Evolutionary conservation across 1,140 invertebrate genomes (phyloP).

Genomic region (Sycophila sp.): DNA sequence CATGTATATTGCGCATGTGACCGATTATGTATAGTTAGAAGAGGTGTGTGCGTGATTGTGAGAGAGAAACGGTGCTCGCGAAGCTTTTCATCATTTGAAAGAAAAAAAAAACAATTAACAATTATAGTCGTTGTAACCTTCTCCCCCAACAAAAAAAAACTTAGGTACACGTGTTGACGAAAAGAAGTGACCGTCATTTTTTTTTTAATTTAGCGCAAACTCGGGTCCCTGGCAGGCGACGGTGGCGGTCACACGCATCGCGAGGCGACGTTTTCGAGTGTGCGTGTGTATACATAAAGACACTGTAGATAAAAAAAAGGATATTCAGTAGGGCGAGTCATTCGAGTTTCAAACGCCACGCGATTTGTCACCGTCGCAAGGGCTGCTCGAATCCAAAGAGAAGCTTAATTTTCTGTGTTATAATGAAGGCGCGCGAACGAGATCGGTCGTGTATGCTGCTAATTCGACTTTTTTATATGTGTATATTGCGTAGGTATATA

Average conservation of each 20-base stretch:
- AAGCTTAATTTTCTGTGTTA: slow-evolving; percentile 25
- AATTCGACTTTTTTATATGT: slow-evolving; percentile 20
- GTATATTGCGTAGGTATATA: neutral
- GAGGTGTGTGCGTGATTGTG: neutral
- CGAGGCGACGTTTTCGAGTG: slow-evolving; percentile 15
- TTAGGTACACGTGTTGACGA: too few relatives aligned
- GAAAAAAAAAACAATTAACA: too few relatives aligned
- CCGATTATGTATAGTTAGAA: slow-evolving; percentile 24
- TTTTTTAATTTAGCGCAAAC: too few relatives aligned
- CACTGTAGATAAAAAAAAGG: slow-evolving; percentile 38
- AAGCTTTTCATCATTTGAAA: slow-evolving; percentile 14
- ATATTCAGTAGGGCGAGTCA: slow-evolving; percentile 23
- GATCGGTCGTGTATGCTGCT: neutral
- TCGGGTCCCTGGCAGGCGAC: too few relatives aligned
- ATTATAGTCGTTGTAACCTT: too few relatives aligned
- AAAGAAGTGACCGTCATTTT: too few relatives aligned
- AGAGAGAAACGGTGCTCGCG: neutral
- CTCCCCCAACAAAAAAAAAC: too few relatives aligned
- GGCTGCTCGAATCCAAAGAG: slow-evolving; percentile 12
- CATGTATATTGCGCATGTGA: slow-evolving; percentile 56
- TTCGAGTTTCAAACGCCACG: too few relatives aligned
- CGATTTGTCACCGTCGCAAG: too few relatives aligned
- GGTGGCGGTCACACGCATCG: too few relatives aligned
- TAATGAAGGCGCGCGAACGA: neutral
- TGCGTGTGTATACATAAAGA: slow-evolving; percentile 22